A percentile compares a stretch with the other conserved stretches of the same genome.
phyloP scores from a whole-genome alignment of 2,797 vertebrate species.

The Falco columbarius region DNA sequence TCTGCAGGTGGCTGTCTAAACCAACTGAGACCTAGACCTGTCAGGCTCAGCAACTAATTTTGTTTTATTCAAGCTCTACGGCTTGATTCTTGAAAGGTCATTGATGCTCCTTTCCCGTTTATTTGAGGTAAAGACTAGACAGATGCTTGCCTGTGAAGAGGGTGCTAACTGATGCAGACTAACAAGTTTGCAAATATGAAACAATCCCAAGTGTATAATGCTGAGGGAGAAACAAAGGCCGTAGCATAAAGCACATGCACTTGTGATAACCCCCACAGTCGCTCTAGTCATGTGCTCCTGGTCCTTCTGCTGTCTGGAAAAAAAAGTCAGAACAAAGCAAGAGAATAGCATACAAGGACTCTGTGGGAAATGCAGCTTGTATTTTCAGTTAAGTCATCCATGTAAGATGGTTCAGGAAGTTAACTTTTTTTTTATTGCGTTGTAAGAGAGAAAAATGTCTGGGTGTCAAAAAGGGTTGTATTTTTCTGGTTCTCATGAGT shows the following conservation, averaged over 20 bases:
- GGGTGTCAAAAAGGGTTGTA: not conserved
- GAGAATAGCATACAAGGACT: slow-evolving; percentile 1
- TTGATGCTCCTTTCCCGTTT: slow-evolving; percentile 19
- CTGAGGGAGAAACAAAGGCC: slow-evolving; percentile 55
- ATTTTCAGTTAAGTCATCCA: not conserved
- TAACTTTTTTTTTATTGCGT: not conserved
- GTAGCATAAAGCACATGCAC: slow-evolving; percentile 48
- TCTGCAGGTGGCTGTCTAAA: slow-evolving; percentile 23
- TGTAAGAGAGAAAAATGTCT: slow-evolving; percentile 1
- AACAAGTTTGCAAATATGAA: slow-evolving; percentile 66
- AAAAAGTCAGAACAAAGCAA: slow-evolving; percentile 64
- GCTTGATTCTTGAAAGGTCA: slow-evolving; percentile 29
- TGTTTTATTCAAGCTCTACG: not conserved
- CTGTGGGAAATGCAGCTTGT: not conserved
- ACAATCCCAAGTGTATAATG: slow-evolving; percentile 24
- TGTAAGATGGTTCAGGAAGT: slow-evolving; percentile 5
- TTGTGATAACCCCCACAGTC: slow-evolving; percentile 51
- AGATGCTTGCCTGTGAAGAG: slow-evolving; percentile 35
- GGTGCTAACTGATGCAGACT: slow-evolving; percentile 49
- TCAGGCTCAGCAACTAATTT: not conserved
- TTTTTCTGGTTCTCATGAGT: slow-evolving; percentile 20
- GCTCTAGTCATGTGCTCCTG: slow-evolving; percentile 59
- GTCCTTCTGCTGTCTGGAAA: slow-evolving; percentile 66
- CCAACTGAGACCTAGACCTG: not conserved
- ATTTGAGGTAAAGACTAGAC: slow-evolving; percentile 49